Percentiles rank a stretch among this genome's conserved stretches.
phyloP scores from a whole-genome alignment of 2,113 vertebrate species.

The Eptesicus fuscus region DNA sequence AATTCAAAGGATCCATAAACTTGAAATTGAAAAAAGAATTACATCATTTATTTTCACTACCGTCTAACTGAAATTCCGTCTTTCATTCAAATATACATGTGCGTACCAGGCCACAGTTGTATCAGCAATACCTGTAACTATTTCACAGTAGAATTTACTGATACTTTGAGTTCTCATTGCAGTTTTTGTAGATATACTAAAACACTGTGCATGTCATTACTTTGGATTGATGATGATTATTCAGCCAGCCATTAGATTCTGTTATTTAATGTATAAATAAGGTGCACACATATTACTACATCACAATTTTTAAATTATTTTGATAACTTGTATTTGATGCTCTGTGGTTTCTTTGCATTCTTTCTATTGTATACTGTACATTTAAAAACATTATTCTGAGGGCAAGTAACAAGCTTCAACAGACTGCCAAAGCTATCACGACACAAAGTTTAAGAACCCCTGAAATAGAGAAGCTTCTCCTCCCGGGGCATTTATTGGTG shows the following conservation, averaged over 20 bases:
- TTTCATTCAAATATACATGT: neutral
- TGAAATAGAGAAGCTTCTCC: neutral
- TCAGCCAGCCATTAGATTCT: neutral
- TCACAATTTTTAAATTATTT: neutral
- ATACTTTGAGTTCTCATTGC: neutral
- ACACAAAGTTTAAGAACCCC: neutral
- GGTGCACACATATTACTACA: neutral
- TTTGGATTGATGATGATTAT: neutral
- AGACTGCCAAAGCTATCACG: neutral
- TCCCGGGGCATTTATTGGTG: neutral
- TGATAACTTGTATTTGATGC: neutral
- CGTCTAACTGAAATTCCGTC: neutral
- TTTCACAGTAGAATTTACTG: neutral
- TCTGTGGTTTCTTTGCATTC: neutral
- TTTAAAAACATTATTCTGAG: slow-evolving; percentile 7
- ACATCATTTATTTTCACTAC: neutral
- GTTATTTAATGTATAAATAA: neutral
- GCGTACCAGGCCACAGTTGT: neutral
- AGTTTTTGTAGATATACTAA: neutral
- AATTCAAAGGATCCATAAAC: neutral
- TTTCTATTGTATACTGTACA: neutral
- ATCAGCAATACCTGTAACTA: neutral
- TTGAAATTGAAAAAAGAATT: neutral
- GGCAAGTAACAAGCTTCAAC: neutral
- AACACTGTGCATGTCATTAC: neutral